Percentiles rank a stretch among this genome's conserved stretches.
Evolutionary conservation across 2,888 invertebrate species (phyloP).

Genomic region (Polydrusus tereticollis): DNA sequence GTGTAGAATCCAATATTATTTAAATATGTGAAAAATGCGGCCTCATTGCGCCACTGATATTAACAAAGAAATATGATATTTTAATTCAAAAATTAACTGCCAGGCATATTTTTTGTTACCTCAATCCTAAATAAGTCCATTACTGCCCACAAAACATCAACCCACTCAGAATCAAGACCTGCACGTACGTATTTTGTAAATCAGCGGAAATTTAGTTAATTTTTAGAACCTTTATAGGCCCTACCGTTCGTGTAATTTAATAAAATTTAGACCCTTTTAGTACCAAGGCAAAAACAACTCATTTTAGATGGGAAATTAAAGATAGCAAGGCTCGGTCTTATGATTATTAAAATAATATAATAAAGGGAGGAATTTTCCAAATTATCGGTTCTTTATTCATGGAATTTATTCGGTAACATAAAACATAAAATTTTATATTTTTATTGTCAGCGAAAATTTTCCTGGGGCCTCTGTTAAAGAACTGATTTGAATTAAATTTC

Average conservation of each 20-base stretch:
- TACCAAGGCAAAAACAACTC: not conserved
- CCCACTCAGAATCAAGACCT: conserved; percentile 1
- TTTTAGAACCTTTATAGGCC: conserved; percentile 1
- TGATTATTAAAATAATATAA: not conserved
- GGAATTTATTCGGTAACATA: not conserved
- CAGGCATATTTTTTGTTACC: not conserved
- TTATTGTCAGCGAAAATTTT: not conserved
- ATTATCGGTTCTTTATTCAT: not conserved
- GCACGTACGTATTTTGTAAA: not conserved
- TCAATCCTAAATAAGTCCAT: no score
- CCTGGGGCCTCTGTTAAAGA: not conserved
- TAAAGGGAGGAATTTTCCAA: not conserved
- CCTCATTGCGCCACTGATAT: no score
- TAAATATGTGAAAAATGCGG: no score
- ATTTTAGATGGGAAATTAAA: not conserved
- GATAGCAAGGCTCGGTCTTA: not conserved
- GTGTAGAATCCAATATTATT: no score
- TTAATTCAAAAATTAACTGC: not conserved
- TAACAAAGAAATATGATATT: no score
- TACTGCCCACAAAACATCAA: not conserved
- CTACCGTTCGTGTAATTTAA: not conserved
- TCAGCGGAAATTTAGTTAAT: not conserved
- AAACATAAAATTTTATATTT: not conserved
- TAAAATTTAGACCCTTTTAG: not conserved
- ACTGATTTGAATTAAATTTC: not conserved